Conservation (phyloP, 2,113 vertebrate genomes). For the Morone saxatilis region DNA sequence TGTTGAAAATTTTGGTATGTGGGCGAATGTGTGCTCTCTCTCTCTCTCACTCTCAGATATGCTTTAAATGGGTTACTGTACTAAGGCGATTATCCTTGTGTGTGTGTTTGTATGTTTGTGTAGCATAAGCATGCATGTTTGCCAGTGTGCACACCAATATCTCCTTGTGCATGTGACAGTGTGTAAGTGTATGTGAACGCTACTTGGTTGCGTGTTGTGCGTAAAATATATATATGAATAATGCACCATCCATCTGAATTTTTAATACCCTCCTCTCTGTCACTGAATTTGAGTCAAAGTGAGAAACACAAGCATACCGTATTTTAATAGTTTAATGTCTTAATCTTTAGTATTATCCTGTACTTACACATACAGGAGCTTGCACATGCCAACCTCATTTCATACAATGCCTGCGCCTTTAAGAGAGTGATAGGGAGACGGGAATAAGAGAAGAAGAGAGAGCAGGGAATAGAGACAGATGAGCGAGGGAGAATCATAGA, state of each 20-base stretch:
- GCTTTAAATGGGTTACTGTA: slow-evolving; percentile 79
- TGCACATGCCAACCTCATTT: slow-evolving; percentile 70
- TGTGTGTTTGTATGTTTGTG: slow-evolving; percentile 45
- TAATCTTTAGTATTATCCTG: slow-evolving; percentile 72
- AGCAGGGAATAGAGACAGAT: slow-evolving; percentile 71
- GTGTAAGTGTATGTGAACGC: neutral
- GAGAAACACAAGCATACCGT: slow-evolving; percentile 60
- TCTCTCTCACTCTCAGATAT: slow-evolving; percentile 55
- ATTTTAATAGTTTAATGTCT: slow-evolving; percentile 69
- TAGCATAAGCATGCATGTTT: slow-evolving; percentile 43
- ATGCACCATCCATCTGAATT: slow-evolving; percentile 73
- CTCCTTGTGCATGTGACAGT: slow-evolving; percentile 22
- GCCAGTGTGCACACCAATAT: slow-evolving; percentile 21
- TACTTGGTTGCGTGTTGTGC: slow-evolving; percentile 59
- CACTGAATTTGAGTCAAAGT: slow-evolving; percentile 65
- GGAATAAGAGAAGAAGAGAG: slow-evolving; percentile 62
- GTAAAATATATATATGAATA: slow-evolving; percentile 73
- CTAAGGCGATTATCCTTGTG: slow-evolving; percentile 66
- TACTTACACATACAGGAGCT: slow-evolving; percentile 62
- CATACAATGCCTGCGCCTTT: slow-evolving; percentile 74
- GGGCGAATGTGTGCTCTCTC: slow-evolving; percentile 65
- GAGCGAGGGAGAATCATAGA: slow-evolving; percentile 70
- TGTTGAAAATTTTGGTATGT: slow-evolving; percentile 73
- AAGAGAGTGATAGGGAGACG: slow-evolving; percentile 68
- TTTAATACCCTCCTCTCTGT: slow-evolving; percentile 72